Evolutionary conservation across 2,888 invertebrate species (phyloP), one percentile per base, ranked within the genome.

Genomic region (Shargacucullia verbasci): DNA sequence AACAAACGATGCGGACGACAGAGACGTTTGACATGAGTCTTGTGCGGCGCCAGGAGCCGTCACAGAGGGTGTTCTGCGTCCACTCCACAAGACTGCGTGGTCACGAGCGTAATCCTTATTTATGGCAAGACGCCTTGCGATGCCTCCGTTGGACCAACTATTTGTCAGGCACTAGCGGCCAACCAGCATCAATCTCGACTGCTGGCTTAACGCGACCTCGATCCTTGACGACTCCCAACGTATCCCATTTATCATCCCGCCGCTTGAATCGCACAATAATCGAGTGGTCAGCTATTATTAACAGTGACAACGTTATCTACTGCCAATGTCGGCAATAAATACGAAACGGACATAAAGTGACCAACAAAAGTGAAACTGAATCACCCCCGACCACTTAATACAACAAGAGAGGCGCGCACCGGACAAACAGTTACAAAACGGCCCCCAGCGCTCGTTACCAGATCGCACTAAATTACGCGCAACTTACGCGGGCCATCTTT

Each of bases 51-150:
- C 62, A 70, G 73, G 72, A 71, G 79, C 76, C 84, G 81, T 86
- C 87, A 87, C 84, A 76, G 77, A 74, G 79, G 76, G 81, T 82
- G 81, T 80, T 78, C 80, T 79, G 81, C 80, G 87, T 89, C 84
- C 88, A 85, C 85, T 89, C 84, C 83, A 72, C 90, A 88, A 90
- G 90, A 90, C 90, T 88, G 82, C 83, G 90, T 91, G 92, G 92
- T 91, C 89, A 87, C 83, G 61, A 76, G 58, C 81, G 71, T 94
- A 94, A 94, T 94, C 94, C 94, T 94, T 93, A 94, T 94, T 94
- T 94, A 94, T 94, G 88, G 94, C 90, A 92, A 92, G 92, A 92
- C 86, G 92, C 85, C 84, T 75, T 82, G 83, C 88, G 87, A 90
- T 88, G 92, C 92, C 91, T 91, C 88, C 82, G 80, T 79, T 84